Conservation (phyloP, 2,797 vertebrate genomes). For the Parotocinclus haroldoi region DNA sequence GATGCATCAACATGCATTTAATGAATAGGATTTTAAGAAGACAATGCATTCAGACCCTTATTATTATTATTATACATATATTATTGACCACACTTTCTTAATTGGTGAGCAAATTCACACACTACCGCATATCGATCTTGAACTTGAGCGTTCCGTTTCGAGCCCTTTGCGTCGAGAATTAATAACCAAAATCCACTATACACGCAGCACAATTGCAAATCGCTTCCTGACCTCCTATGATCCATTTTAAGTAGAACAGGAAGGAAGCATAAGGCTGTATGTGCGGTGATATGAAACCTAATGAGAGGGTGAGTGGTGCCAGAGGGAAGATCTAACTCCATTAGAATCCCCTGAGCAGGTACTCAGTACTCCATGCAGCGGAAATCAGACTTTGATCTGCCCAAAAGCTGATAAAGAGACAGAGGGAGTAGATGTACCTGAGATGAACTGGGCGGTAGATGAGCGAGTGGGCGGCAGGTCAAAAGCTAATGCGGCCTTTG, state of each 20-base stretch:
- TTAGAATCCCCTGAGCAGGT: conserved; percentile 41
- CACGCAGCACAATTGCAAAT: not conserved
- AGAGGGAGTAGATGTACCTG: conserved; percentile 17
- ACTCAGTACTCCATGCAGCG: conserved; percentile 37
- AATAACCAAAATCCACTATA: too few relatives aligned
- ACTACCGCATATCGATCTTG: too few relatives aligned
- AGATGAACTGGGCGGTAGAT: conserved; percentile 31
- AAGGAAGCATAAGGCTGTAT: conserved; percentile 15
- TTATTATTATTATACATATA: too few relatives aligned
- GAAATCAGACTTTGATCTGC: conserved; percentile 42
- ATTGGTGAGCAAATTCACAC: too few relatives aligned
- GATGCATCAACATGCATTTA: too few relatives aligned
- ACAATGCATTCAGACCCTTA: too few relatives aligned
- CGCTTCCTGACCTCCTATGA: conserved; percentile 11
- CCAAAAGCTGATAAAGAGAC: conserved; percentile 30
- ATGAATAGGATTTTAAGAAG: too few relatives aligned
- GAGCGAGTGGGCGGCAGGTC: conserved; percentile 36
- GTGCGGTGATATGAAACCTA: conserved; percentile 20
- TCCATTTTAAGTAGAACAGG: conserved; percentile 21
- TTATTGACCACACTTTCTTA: too few relatives aligned
- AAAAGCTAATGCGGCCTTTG: conserved; percentile 55
- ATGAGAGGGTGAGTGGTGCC: conserved; percentile 28
- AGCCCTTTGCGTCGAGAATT: too few relatives aligned
- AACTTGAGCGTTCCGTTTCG: too few relatives aligned
- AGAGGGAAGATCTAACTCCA: conserved; percentile 39